Evolutionary conservation across 2,888 invertebrate species (phyloP), one percentile per base, ranked within the genome.

Genomic region (Agriopis aurantiaria): DNA sequence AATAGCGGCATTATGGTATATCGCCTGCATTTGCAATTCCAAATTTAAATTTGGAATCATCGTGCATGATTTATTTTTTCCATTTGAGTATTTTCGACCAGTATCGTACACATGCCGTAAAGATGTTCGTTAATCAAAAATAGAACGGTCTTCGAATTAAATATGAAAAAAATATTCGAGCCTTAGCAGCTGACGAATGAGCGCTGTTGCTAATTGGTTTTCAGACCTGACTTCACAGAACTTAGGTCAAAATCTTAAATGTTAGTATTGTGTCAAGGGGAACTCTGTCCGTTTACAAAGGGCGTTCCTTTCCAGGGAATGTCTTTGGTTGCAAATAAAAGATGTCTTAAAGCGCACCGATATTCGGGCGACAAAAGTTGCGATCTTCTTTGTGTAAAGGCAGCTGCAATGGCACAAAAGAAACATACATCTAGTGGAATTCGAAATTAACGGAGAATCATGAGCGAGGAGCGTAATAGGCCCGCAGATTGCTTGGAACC

Each of bases 1-100:
- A 91, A 91, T 93, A 93, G 90, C 87, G 88, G 89, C 87, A 90
- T 90, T 89, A 85, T n/a, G n/a, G n/a, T n/a, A n/a, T 88, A 90
- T 90, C 90, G 89, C 89, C 88, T 83, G 92, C 92, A 92, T 90
- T 92, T 85, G 90, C 91, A 88, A 88, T 86, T 81, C 84, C 80
- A 83, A 81, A 86, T 87, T 88, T 91, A 90, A 86, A 83, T 88
- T 91, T 86, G 86, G 88, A 88, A 85, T 83, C 76, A 78, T 83
- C 82, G 65, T 69, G 88, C 85, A 87, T 91, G 92, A 91, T 92
- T 91, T 91, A 89, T 92, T 92, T 91, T 87, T 87, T 81, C 77
- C 74, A 81, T 81, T 82, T 75, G 74, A 65, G 77, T 82, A 78
- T 86, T 87, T 84, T 85, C 82, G 80, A 77, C 78, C 75, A 81